A percentile compares a stretch with the other conserved stretches of the same genome.
These are phyloP conservation scores for Scyliorhinus canicula DNA, from an alignment of 2,797 vertebrate genomes.

Conservation along the genomic window DNA sequence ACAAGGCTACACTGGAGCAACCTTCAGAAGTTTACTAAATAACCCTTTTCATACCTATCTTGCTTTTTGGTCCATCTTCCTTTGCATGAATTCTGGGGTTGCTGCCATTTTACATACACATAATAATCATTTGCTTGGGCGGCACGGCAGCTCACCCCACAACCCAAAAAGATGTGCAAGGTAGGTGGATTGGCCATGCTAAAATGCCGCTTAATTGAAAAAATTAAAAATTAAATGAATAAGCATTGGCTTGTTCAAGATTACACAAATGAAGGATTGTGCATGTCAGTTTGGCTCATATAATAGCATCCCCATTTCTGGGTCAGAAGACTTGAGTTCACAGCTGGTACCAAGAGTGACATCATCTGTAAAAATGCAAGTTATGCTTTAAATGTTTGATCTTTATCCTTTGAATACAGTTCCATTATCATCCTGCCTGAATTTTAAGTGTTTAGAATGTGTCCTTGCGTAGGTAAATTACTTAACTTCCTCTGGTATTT, in stretches of 20 bases:
- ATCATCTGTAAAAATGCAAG: not conserved
- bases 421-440: not conserved
- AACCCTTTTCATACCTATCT: not conserved
- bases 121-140: not conserved
- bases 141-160: too few species aligned
- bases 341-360: not conserved
- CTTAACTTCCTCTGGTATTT: not conserved
- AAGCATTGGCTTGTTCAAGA: not conserved
- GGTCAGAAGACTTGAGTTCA: too few species aligned
- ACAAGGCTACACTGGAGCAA: not conserved
- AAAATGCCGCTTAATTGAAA: too few species aligned
- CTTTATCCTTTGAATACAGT: not conserved
- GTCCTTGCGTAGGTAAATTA: not conserved
- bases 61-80: not conserved
- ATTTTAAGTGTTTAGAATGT: not conserved
- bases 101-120: not conserved
- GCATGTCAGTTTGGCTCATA: not conserved
- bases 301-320: too few species aligned
- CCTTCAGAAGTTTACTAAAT: not conserved
- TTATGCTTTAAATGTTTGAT: not conserved
- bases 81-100: not conserved
- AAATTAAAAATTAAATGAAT: too few species aligned
- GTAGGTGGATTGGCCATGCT: too few species aligned
- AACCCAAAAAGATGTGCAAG: too few species aligned
- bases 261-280: not conserved